Percentiles rank a stretch among this genome's conserved stretches.
phyloP scores from a whole-genome alignment of 2,888 invertebrate genomes.

The Dilophus febrilis region DNA sequence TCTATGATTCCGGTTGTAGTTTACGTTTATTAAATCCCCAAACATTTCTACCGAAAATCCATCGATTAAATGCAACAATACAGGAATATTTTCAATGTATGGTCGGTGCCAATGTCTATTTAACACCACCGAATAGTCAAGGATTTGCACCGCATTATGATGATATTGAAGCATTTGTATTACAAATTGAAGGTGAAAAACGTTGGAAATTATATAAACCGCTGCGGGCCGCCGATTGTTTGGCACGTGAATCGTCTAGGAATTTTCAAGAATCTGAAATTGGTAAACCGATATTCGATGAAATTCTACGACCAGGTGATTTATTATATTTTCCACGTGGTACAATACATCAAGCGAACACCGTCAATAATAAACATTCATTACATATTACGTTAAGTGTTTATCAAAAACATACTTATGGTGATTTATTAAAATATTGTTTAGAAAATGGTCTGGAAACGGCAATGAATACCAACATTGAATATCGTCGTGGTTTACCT shows the following conservation, averaged over 20 bases:
- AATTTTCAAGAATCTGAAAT: slow-evolving; percentile 60
- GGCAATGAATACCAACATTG: slow-evolving; percentile 51
- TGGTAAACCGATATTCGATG: slow-evolving; percentile 62
- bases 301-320: slow-evolving; percentile 69
- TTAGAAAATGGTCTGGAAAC: slow-evolving; percentile 56
- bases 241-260: slow-evolving; percentile 69
- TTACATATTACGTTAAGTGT: neutral
- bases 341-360: slow-evolving; percentile 69
- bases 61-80: slow-evolving; percentile 51
- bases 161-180: slow-evolving; percentile 94
- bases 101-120: slow-evolving; percentile 89
- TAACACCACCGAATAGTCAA: slow-evolving; percentile 90
- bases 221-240: slow-evolving; percentile 38
- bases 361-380: slow-evolving; percentile 51
- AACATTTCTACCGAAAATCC: slow-evolving; percentile 53
- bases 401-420: slow-evolving; percentile 40
- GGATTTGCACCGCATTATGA: slow-evolving; percentile 99
- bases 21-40: slow-evolving; percentile 76
- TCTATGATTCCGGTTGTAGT: slow-evolving; percentile 76
- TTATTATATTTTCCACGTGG: slow-evolving; percentile 87
- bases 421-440: slow-evolving; percentile 68
- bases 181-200: slow-evolving; percentile 92
- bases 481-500: slow-evolving; percentile 65
- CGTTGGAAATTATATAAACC: slow-evolving; percentile 69
- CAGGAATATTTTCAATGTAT: slow-evolving; percentile 90